A percentile compares a stretch with the other conserved stretches of the same genome.
Conservation (phyloP, 92 coral and sea anemone genomes). For the Paramuricea clavata region DNA sequence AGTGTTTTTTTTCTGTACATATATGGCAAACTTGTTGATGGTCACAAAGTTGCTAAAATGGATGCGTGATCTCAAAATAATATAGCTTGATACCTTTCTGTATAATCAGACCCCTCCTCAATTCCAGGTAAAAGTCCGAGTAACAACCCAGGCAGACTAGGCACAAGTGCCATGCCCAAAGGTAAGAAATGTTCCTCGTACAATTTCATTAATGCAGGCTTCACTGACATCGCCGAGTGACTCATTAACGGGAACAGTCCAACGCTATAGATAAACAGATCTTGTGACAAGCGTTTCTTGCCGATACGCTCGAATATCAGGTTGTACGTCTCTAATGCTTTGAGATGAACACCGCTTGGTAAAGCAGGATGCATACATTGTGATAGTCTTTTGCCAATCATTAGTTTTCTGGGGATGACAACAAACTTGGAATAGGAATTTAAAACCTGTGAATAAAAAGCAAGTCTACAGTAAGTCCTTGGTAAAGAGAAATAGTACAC, state of each 20-base stretch:
- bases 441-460: slow-evolving; percentile 78
- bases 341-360: slow-evolving; percentile 95
- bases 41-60: too few species aligned
- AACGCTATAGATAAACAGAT: slow-evolving; percentile 87
- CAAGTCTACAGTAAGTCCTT: too few species aligned
- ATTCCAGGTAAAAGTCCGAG: slow-evolving; percentile 92
- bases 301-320: slow-evolving; percentile 92
- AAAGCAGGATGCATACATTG: slow-evolving; percentile 96
- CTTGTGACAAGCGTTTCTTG: slow-evolving; percentile 88
- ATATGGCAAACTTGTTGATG: too few species aligned
- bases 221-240: slow-evolving; percentile 95
- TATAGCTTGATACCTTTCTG: slow-evolving; percentile 78
- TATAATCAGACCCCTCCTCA: slow-evolving; percentile 97
- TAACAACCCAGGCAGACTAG: slow-evolving; percentile 86
- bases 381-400: slow-evolving; percentile 87
- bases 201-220: slow-evolving; percentile 83
- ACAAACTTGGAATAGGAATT: slow-evolving; percentile 84
- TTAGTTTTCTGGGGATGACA: slow-evolving; percentile 89
- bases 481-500: too few species aligned
- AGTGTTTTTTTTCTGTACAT: too few species aligned
- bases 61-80: too few species aligned
- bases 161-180: slow-evolving; percentile 85
- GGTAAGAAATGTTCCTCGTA: slow-evolving; percentile 88
- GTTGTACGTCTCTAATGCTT: slow-evolving; percentile 91
- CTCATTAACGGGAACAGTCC: slow-evolving; percentile 93